Base-by-base conservation (phyloP, 1,140 invertebrate genomes). In the Planococcus citri region DNA sequence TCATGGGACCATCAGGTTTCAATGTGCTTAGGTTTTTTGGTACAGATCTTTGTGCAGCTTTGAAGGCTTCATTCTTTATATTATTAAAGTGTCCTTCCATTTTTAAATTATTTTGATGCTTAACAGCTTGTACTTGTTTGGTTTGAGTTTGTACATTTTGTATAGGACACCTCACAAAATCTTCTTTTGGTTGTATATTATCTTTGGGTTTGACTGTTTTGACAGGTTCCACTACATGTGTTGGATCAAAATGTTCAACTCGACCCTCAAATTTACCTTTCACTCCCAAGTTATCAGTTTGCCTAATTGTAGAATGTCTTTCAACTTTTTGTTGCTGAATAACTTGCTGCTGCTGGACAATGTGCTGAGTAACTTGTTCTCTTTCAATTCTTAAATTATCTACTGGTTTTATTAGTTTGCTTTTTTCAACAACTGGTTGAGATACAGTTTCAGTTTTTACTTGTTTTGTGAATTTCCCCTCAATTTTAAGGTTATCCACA, bases 41-140 rank as follows among this genome's bases (percentile, higher is more conserved):
- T 8, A 14, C 14, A 8, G n/a, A 6, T 17, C 57, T 17, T 17
- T 60, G 8, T 9, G 57, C 57, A 8, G 57, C 6, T 9, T 9
- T 37, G 57, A 60, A 60, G 6, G 6, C 57, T 6, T n/a, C 20
- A 4, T 60, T 60, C 17, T 22, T 17, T 22, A 6, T 17, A 20
- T 22, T 22, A 9, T 60, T n/a, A 20, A 60, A 60, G 20, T 60
- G 57, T 20, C 89, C 88, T 80, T 90, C 87, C 67, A 86, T 78
- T 76, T 82, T 83, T 3, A 90, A 75, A 78, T 90, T 85, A 73
- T 87, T 85, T 72, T 81, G 79, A 38, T 82, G 83, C 76, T 83
- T 84, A 20, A 82, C 81, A 9, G 85, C 78, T 72, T 86, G 83
- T 0, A 84, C 79, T 72, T 84, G 78, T 73, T 89, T 87, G n/a